These are phyloP conservation scores for Corythornis madagascariensis DNA, from an alignment of 2,113 vertebrate species.

Conservation along the genomic window DNA sequence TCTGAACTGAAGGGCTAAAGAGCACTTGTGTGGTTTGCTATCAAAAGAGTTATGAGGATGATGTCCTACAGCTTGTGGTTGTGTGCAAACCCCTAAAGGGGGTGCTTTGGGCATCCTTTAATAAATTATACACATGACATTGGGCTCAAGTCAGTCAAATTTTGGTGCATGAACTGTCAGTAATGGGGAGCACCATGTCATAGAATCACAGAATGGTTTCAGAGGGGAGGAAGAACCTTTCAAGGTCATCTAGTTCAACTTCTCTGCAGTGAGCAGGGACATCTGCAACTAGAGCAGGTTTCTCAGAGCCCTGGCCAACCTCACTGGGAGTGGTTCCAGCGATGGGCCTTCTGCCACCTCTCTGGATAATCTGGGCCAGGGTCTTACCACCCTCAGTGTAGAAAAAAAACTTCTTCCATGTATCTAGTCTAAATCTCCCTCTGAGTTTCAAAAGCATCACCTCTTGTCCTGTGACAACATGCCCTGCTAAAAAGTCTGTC, in stretches of 20 bases:
- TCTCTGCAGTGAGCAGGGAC: neutral
- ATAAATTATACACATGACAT: accelerated
- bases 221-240: neutral
- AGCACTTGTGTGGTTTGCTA: accelerated
- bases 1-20: accelerated
- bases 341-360: neutral
- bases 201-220: neutral
- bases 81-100: neutral
- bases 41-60: neutral
- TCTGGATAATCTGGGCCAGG: neutral
- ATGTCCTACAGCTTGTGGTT: neutral
- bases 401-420: no score
- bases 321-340: neutral
- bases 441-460: no score
- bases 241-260: neutral
- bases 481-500: neutral
- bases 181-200: neutral
- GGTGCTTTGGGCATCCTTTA: neutral
- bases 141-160: accelerated
- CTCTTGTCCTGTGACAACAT: neutral
- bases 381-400: neutral
- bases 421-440: no score
- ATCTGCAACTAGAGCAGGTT: neutral
- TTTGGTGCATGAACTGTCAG: neutral
- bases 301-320: neutral